Evolutionary conservation across 2,113 vertebrate species (phyloP).

Genomic region (Raja brachyura): DNA sequence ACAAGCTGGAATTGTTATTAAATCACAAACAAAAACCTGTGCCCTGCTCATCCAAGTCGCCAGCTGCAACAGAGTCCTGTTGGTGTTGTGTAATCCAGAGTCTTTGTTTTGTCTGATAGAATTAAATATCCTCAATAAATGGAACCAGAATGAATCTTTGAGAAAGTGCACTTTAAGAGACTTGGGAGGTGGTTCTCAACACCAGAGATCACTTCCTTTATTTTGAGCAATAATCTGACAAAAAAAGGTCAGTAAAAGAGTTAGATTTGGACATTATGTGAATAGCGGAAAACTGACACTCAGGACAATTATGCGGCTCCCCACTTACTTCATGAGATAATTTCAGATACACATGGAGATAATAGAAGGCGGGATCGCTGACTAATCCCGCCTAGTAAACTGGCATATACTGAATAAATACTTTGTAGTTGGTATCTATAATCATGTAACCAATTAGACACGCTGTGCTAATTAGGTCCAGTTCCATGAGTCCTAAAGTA

Average conservation of each 20-base stretch:
- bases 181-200: not conserved
- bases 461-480: constrained; percentile 34
- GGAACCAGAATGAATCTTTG: not conserved
- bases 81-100: not conserved
- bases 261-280: not conserved
- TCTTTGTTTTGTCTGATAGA: not conserved
- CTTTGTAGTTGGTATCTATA: not conserved
- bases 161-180: not conserved
- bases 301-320: not conserved
- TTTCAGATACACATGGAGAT: not conserved
- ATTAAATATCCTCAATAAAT: too few relatives aligned
- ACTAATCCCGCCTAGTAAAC: not conserved
- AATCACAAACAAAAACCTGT: not conserved
- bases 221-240: not conserved
- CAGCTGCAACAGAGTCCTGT: not conserved
- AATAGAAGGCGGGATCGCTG: constrained; percentile 22
- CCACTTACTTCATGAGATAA: not conserved
- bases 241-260: not conserved
- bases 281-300: not conserved
- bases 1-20: not conserved
- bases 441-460: constrained; percentile 32
- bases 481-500: constrained; percentile 9
- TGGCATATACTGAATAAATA: constrained; percentile 29
- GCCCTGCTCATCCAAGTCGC: not conserved
- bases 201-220: not conserved